Conservation (phyloP, 2,888 invertebrate genomes). For the Harpalus rufipes region DNA sequence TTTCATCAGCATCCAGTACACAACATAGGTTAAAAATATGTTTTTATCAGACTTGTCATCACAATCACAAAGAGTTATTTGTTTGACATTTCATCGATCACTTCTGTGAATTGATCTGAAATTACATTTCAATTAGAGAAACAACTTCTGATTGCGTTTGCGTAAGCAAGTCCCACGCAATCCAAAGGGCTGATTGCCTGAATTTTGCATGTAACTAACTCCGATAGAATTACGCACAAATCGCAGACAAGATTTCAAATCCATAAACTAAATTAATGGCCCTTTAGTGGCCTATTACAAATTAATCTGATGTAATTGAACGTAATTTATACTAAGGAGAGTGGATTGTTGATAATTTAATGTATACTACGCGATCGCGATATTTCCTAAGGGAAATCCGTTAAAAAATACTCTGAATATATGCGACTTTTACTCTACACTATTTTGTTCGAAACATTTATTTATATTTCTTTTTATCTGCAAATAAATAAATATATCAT, state of each 20-base stretch:
- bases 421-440: too few relatives aligned
- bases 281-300: not conserved
- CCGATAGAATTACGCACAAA: not conserved
- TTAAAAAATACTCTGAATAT: too few relatives aligned
- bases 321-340: not conserved
- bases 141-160: not conserved
- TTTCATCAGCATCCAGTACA: not conserved
- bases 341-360: not conserved
- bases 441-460: too few relatives aligned
- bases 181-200: not conserved
- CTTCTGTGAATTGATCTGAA: not conserved
- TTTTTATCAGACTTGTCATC: slow-evolving; percentile 1
- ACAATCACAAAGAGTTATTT: slow-evolving; percentile 7
- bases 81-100: not conserved
- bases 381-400: too few relatives aligned
- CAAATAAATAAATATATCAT: too few relatives aligned
- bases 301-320: not conserved
- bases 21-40: slow-evolving; percentile 27
- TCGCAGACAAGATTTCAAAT: not conserved
- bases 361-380: too few relatives aligned
- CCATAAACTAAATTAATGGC: not conserved
- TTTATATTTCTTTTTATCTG: too few relatives aligned
- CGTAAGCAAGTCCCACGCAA: not conserved
- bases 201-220: slow-evolving; percentile 8
- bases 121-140: slow-evolving; percentile 3